Evolutionary conservation across 2,113 vertebrate species (phyloP), one percentile per base, ranked within the genome.

Genomic region (Puntigrus tetrazona): DNA sequence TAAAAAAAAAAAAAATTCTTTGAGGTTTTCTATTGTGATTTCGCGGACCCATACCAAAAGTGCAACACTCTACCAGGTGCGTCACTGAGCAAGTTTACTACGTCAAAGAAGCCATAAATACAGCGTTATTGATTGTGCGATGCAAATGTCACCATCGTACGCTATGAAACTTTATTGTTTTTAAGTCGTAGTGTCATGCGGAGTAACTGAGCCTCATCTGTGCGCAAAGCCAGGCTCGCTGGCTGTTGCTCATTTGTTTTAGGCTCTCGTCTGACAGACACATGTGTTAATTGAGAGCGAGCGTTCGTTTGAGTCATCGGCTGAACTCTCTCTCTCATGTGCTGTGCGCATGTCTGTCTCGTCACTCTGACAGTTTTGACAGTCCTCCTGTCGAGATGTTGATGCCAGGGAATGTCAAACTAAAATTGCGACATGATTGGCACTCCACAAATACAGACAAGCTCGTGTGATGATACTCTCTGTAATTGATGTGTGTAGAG

Each of bases 371-470:
- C 85, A 75, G 55, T 73, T 85, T 43, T 85, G 88, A 85, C 85
- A 85, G 85, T 52, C 83, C 57, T 38, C 82, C 88, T 77, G 85
- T 65, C 63, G 61, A 76, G 83, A 85, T 57, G 83, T 70, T 88
- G 83, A 87, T 86, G 18, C 75, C 61, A 61, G 78, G 78, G 79
- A 69, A 79, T 25, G 77, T 83, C 88, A 79, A 82, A 85, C 73
- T 75, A 81, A 81, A 77, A 77, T 75, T 83, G 81, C 11, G 41
- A 70, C 29, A 81, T 83, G 88, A 87, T 88, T 88, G 88, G 84
- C 88, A 88, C 84, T 81, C 82, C 81, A 72, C 82, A 85, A 88
- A 88, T 87, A 88, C 83, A 88, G 86, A 88, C 87, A 85, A 86
- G 76, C 81, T 87, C 81, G 85, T 85, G 75, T 85, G 86, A 82